Percentiles rank a stretch among this genome's conserved stretches.
phyloP scores from a whole-genome alignment of 2,888 invertebrate species.

The Aporophyla nigra region DNA sequence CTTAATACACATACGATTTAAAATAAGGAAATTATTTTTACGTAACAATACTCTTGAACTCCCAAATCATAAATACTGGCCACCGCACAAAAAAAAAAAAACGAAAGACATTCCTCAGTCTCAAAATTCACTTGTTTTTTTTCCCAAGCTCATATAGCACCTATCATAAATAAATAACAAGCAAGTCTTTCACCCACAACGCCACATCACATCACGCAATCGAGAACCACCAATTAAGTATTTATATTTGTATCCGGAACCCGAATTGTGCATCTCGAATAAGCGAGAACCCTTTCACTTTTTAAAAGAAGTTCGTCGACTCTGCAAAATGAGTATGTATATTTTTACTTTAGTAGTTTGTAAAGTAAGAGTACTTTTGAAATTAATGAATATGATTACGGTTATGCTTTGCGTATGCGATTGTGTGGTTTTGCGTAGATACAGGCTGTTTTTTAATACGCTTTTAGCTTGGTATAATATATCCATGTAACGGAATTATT shows the following conservation, averaged over 20 bases:
- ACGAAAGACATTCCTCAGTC: not conserved
- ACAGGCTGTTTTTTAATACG: constrained; percentile 15
- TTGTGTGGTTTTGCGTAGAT: constrained; percentile 13
- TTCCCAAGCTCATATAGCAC: constrained; percentile 12
- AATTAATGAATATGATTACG: constrained; percentile 44
- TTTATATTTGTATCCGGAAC: constrained; percentile 21
- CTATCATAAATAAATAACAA: constrained; percentile 11
- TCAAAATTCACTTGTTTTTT: not conserved
- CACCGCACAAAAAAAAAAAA: not conserved
- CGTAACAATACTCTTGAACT: not conserved
- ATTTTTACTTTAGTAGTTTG: constrained; percentile 37
- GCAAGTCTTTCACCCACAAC: constrained; percentile 15
- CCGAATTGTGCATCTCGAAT: constrained; percentile 21
- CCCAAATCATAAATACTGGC: not conserved
- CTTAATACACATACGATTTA: too few species aligned
- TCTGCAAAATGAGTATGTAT: not conserved
- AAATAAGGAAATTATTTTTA: too few species aligned
- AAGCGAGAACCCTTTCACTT: constrained; percentile 55
- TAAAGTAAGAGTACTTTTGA: constrained; percentile 42
- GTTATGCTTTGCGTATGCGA: constrained; percentile 6
- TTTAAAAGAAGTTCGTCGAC: constrained; percentile 44
- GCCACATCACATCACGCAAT: constrained; percentile 29
- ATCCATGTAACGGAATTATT: too few species aligned
- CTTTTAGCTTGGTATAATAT: too few species aligned
- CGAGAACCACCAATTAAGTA: constrained; percentile 39